Percentiles rank a stretch among this genome's conserved stretches.
phyloP scores from a whole-genome alignment of 1,140 invertebrate genomes.

The Macrocentrus cingulum region DNA sequence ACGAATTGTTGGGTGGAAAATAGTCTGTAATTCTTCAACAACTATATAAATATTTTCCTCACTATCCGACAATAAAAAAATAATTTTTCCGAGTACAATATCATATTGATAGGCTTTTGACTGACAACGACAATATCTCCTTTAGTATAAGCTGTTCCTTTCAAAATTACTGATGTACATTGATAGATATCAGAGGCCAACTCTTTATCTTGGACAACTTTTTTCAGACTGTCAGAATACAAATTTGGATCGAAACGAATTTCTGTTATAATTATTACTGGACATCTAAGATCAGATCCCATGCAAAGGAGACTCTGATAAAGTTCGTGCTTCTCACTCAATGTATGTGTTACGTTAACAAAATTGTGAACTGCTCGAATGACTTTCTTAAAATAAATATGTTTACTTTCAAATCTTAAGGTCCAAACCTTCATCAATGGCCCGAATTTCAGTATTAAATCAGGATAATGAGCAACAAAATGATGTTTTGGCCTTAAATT shows the following conservation, averaged over 20 bases:
- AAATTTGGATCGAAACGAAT: too few relatives aligned
- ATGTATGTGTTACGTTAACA: conserved; percentile 26
- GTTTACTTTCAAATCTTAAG: conserved; percentile 29
- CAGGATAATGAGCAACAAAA: conserved; percentile 25
- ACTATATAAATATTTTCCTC: conserved; percentile 21
- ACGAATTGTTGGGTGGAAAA: too few relatives aligned
- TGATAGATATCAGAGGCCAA: too few relatives aligned
- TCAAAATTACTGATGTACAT: conserved; percentile 16
- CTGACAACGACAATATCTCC: conserved; percentile 17
- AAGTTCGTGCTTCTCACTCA: conserved; percentile 27
- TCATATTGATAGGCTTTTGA: conserved; percentile 23
- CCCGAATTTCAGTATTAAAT: conserved; percentile 26
- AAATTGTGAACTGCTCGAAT: conserved; percentile 27
- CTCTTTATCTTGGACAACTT: too few relatives aligned
- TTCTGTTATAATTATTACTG: too few relatives aligned
- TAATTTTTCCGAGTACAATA: conserved; percentile 23
- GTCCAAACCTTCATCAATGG: conserved; percentile 29
- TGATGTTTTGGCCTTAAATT: conserved; percentile 25
- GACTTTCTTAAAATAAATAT: conserved; percentile 26
- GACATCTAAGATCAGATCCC: conserved; percentile 24
- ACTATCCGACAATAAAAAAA: conserved; percentile 22
- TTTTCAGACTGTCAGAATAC: too few relatives aligned
- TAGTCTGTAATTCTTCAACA: too few relatives aligned
- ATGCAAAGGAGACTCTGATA: conserved; percentile 26
- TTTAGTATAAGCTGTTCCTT: conserved; percentile 26